A percentile compares a stretch with the other conserved stretches of the same genome.
phyloP scores from a whole-genome alignment of 2,113 vertebrate genomes.

The Gobius niger region DNA sequence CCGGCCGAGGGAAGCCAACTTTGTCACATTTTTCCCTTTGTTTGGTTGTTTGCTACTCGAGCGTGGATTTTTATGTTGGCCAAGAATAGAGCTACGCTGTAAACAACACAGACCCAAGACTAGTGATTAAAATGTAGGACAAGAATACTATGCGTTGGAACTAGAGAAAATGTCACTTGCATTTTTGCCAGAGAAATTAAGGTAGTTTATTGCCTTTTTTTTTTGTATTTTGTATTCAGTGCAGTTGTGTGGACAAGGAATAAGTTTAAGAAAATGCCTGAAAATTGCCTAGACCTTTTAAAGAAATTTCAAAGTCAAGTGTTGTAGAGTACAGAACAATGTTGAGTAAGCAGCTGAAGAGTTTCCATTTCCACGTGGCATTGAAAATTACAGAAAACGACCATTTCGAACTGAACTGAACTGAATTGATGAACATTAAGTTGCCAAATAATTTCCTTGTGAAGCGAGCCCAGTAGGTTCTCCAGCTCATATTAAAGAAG shows the following conservation, averaged over 20 bases:
- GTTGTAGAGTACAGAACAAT: too few species aligned
- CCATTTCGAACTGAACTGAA: too few species aligned
- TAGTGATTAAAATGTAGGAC: neutral
- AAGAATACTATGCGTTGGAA: neutral
- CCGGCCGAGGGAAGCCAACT: neutral
- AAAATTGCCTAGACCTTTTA: too few species aligned
- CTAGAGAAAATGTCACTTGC: neutral
- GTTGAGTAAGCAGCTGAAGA: too few species aligned
- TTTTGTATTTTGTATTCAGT: too few species aligned
- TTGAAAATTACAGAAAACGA: too few species aligned
- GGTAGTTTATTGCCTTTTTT: too few species aligned
- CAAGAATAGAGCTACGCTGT: neutral
- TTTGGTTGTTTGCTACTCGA: neutral
- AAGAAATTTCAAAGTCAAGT: too few species aligned
- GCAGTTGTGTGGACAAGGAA: too few species aligned
- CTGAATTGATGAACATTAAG: too few species aligned
- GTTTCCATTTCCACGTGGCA: too few species aligned
- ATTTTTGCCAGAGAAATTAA: neutral
- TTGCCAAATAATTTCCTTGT: neutral
- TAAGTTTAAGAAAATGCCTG: too few species aligned
- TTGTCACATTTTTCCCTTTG: neutral
- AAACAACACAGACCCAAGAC: neutral
- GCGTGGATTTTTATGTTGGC: neutral
- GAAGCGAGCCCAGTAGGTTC: neutral
- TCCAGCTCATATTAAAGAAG: conserved; percentile 7